Percentiles rank a stretch among this genome's conserved stretches.
Conservation (phyloP, 1,140 invertebrate genomes). For the Macrotrachela quadricornifera region DNA sequence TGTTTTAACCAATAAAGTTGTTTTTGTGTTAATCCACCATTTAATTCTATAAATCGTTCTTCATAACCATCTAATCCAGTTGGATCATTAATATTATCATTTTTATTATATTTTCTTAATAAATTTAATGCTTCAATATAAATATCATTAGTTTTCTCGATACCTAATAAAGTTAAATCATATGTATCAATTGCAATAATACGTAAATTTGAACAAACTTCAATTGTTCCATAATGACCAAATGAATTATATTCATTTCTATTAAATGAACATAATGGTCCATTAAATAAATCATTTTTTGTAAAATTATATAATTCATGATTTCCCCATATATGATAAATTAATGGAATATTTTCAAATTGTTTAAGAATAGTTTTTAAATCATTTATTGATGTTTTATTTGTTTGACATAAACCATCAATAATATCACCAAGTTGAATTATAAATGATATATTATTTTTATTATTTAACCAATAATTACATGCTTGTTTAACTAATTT, state of each 20-base stretch:
- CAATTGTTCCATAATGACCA: no score
- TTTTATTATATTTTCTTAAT: constrained; percentile 16
- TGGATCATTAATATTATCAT: constrained; percentile 16
- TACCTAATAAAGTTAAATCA: constrained; percentile 22
- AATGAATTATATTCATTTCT: no score
- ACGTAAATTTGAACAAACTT: constrained; percentile 10
- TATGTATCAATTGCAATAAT: constrained; percentile 24
- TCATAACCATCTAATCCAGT: constrained; percentile 16
- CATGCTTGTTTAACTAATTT: constrained; percentile 18
- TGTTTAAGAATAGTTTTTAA: constrained; percentile 11
- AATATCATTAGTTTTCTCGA: constrained; percentile 10
- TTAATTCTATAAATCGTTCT: constrained; percentile 20
- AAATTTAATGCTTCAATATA: constrained; percentile 12
- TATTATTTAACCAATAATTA: constrained; percentile 14
- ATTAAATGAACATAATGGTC: no score
- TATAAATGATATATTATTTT: constrained; percentile 15
- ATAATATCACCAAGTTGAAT: constrained; percentile 29
- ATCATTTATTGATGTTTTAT: not conserved
- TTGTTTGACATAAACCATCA: constrained; percentile 18
- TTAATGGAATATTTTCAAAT: constrained; percentile 13
- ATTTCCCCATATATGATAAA: constrained; percentile 26
- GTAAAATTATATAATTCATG: constrained; percentile 30
- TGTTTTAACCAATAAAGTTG: constrained; percentile 23
- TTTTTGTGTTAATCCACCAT: constrained; percentile 20
- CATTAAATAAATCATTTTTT: constrained; percentile 12